A percentile compares a stretch with the other conserved stretches of the same genome.
Conservation (phyloP, 2,113 vertebrate species). For the Pachyramphus minor region DNA sequence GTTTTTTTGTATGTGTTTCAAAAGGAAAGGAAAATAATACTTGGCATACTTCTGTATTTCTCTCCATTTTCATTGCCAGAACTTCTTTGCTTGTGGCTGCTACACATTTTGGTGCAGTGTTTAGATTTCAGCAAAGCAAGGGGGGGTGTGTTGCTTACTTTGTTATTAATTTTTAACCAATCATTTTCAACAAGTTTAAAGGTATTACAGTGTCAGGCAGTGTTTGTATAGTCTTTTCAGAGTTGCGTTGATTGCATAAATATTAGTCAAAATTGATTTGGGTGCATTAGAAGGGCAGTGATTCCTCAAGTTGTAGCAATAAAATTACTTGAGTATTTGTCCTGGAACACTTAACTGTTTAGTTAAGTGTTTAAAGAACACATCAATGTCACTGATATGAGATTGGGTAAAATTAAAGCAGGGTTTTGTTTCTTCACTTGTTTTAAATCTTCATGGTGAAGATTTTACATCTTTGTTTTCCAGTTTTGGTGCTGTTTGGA, state of each 20-base stretch:
- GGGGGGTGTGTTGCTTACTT: fast-evolving
- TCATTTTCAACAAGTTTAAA: background rate
- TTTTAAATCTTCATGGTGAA: background rate
- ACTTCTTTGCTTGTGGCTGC: background rate
- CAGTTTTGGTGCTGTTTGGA: background rate
- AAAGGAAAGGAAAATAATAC: background rate
- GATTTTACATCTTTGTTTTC: background rate
- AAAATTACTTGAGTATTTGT: background rate
- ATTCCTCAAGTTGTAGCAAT: background rate
- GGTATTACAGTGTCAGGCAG: background rate
- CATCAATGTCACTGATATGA: background rate
- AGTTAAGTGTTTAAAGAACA: background rate
- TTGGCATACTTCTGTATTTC: background rate
- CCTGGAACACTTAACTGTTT: background rate
- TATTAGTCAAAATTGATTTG: background rate
- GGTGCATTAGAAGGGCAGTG: background rate
- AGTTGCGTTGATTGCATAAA: background rate
- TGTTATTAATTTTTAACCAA: background rate
- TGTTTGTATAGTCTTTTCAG: background rate
- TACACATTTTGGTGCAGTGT: background rate
- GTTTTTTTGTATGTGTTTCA: background rate
- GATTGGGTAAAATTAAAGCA: background rate
- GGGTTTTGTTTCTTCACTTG: background rate
- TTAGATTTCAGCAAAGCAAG: background rate
- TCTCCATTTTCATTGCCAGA: background rate